These are phyloP conservation scores for Cydia amplana DNA, from an alignment of 1,140 invertebrate species.

Conservation along the genomic window DNA sequence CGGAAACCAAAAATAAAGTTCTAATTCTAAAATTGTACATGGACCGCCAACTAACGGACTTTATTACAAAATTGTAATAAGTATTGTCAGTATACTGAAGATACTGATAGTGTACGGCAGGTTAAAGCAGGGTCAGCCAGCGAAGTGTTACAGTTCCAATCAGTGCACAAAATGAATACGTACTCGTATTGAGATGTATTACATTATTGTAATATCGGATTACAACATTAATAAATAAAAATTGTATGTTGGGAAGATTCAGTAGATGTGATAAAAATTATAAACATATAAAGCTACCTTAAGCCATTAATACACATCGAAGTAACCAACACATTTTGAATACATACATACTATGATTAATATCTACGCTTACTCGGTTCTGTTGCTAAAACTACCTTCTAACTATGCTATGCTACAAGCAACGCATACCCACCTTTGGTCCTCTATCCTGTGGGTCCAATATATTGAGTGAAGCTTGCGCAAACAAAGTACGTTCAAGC, in stretches of 20 bases:
- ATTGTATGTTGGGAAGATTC: too few relatives aligned
- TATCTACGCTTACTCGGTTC: neutral
- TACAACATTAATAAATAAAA: neutral
- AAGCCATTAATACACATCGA: too few relatives aligned
- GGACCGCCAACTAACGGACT: neutral
- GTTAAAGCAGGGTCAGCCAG: neutral
- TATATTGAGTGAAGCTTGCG: constrained; percentile 79
- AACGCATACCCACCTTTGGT: constrained; percentile 64
- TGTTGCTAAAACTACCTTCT: neutral
- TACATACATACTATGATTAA: neutral
- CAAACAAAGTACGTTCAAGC: constrained; percentile 78
- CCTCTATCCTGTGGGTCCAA: constrained; percentile 74
- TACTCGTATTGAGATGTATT: neutral
- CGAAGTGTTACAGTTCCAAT: neutral
- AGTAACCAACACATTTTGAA: neutral
- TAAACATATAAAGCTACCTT: too few relatives aligned
- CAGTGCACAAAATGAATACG: neutral
- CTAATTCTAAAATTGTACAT: neutral
- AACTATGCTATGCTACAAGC: constrained; percentile 42
- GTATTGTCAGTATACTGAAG: neutral
- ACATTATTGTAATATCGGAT: neutral
- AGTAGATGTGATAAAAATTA: too few relatives aligned
- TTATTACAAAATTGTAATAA: neutral
- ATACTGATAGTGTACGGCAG: neutral
- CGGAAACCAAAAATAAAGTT: too few relatives aligned